phyloP scores from a whole-genome alignment of 1,140 invertebrate genomes.

The Liolophura sinensis region DNA sequence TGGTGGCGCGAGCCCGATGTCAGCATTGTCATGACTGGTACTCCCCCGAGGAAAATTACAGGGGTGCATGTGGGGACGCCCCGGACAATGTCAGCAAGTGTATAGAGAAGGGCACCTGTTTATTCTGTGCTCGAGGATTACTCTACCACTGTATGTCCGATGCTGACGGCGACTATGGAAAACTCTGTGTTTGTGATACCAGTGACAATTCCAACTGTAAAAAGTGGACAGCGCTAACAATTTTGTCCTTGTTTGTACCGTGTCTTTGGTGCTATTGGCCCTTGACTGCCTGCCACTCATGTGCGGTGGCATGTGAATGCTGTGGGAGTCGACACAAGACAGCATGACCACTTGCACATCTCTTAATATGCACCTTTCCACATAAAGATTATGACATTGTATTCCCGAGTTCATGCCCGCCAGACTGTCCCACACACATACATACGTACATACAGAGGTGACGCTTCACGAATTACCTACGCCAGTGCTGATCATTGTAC shows the following conservation, averaged over 20 bases:
- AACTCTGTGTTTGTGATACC: conserved; percentile 59
- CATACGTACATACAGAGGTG: no score
- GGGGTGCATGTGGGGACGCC: conserved; percentile 84
- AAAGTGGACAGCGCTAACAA: conserved; percentile 79
- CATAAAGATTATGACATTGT: no score
- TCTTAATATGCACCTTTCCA: no score
- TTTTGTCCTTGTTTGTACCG: conserved; percentile 85
- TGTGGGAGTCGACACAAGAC: conserved; percentile 84
- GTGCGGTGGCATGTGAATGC: conserved; percentile 75
- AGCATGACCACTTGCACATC: conserved; percentile 33
- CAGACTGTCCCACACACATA: no score
- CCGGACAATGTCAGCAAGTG: conserved; percentile 81
- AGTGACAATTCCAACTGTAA: conserved; percentile 50
- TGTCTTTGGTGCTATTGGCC: conserved; percentile 93
- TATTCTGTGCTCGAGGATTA: conserved; percentile 79
- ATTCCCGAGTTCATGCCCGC: no score
- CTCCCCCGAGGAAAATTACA: conserved; percentile 75
- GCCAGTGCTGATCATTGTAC: no score
- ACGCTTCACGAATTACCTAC: no score
- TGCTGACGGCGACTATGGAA: conserved; percentile 64
- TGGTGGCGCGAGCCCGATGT: conserved; percentile 49
- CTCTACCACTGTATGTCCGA: conserved; percentile 92
- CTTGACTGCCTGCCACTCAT: conserved; percentile 80
- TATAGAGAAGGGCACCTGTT: conserved; percentile 81
- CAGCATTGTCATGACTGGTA: conserved; percentile 62